Conservation (phyloP, 2,797 vertebrate species). For the Dromococcyx pavoninus region DNA sequence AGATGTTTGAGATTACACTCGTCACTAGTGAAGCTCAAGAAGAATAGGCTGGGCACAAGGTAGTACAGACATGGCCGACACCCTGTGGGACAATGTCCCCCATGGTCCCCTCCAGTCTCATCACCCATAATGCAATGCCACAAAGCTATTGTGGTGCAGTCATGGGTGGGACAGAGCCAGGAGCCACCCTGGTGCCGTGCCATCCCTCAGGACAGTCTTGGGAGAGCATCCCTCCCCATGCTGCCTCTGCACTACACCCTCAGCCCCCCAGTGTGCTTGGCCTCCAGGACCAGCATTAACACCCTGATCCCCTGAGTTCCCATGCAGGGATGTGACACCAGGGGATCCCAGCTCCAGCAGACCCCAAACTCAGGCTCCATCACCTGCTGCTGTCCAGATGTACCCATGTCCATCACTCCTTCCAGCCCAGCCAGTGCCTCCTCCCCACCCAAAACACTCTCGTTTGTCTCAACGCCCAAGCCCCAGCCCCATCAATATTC, state of each 20-base stretch:
- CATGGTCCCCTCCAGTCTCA: neutral
- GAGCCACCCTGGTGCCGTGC: neutral
- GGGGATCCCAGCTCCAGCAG: neutral
- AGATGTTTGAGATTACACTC: neutral
- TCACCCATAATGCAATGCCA: neutral
- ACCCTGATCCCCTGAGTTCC: neutral
- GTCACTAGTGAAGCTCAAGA: neutral
- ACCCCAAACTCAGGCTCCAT: neutral
- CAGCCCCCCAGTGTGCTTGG: rapidly evolving
- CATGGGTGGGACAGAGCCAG: neutral
- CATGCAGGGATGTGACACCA: rapidly evolving
- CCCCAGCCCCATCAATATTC: constrained; percentile 67
- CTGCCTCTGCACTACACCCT: rapidly evolving
- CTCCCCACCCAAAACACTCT: neutral
- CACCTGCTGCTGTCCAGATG: neutral
- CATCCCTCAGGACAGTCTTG: neutral
- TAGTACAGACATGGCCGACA: rapidly evolving
- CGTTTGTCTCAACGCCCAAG: neutral
- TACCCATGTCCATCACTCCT: neutral
- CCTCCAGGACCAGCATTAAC: neutral
- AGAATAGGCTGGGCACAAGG: neutral
- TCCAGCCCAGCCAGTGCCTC: neutral
- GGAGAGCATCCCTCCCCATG: neutral
- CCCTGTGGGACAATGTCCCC: neutral
- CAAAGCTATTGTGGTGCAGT: too few species aligned